Evolutionary conservation across 2,113 vertebrate genomes (phyloP), one percentile per base, ranked within the genome.

Genomic region (Pardalotus punctatus): DNA sequence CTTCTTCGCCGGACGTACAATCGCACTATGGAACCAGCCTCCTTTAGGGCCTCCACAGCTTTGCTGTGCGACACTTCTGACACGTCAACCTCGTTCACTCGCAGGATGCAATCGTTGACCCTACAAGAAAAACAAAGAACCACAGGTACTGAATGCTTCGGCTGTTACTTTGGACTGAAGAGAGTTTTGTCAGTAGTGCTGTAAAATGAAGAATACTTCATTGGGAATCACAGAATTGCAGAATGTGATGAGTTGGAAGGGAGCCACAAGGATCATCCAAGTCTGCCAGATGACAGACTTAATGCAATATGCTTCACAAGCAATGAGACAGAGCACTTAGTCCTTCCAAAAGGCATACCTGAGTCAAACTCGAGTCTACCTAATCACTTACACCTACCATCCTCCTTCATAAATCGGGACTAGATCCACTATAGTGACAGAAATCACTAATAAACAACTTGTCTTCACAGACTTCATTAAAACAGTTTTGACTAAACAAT

Each of bases 91-190:
- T 99, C 99, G 15, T 99, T 99, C 98, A 99, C 99, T 90, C 99
- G 98, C 91, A 99, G 97, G 97, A 99, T 99, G 94, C 99, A 99
- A 73, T 99, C 99, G 5, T 99, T 99, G 91, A 99, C 99, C 97
- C 99, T 99, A 92, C 13, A 74, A 70, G 29, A 24, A 84, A 96
- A 76, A 21, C 23, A 85, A 36, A 73, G 24, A 77, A 14, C 5
- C 18, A 8, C 1, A 47, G 16, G 7, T 9, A 25, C 35, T 47
- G 14, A 77, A 33, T 35, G 10, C 14, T 57, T 57, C 62, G 56
- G 35, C 29, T n/a, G 6, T 36, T 58, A 20, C 43, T 64, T 73
- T 12, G 24, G 57, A 64, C 12, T 0, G 0, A 61, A 61, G 1
- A 54, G 7, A 42, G 38, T 66, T 73, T 81, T 40, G 45, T 35